Evolutionary conservation across 2,888 invertebrate genomes (phyloP), one percentile per base, ranked within the genome.

Genomic region (Lissonota sp.): DNA sequence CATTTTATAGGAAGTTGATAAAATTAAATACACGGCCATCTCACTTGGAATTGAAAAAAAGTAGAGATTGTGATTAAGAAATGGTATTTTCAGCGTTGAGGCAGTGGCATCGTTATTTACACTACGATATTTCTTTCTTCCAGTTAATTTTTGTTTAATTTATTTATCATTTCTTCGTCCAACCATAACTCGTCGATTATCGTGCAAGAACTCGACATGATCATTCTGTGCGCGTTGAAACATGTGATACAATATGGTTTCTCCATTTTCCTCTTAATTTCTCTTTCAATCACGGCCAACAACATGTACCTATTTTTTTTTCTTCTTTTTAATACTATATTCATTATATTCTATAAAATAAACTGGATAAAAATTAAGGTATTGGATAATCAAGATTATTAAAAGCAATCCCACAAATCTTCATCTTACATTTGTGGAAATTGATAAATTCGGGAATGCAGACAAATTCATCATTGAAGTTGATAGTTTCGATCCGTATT

Each of bases 161-260:
- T 67, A 60, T 74, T 74, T n/a, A 66, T 66, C 53, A 14, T 74
- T 66, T 4, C 51, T 63, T 55, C 14, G 8, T 70, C 76, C 70
- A 76, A 6, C 76, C 63, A 76, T 70, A 55, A 57, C 63, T 46
- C 70, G 70, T 55, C 69, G 53, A 7, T 14, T 64, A 69, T 55
- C 70, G 6, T 57, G 49, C 39, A 26, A 26, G 14, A 76, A 63
- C 60, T 69, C 70, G 70, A 57, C 46, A 39, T 6, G 46, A 69
- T 63, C 46, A 76, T 70, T 70, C 76, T 71, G 77, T 71, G 77
- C 77, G 77, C 77, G 77, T 70, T 62, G 8, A 71, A 71, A 71
- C 70, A 46, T 10, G 49, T 39, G 42, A 16, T 69, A 63, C 63
- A 70, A 67, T 49, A 60, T 66, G 14, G 14, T 75, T 51, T 40